Conservation (phyloP, 2,113 vertebrate genomes). For the Labeo rohita region DNA sequence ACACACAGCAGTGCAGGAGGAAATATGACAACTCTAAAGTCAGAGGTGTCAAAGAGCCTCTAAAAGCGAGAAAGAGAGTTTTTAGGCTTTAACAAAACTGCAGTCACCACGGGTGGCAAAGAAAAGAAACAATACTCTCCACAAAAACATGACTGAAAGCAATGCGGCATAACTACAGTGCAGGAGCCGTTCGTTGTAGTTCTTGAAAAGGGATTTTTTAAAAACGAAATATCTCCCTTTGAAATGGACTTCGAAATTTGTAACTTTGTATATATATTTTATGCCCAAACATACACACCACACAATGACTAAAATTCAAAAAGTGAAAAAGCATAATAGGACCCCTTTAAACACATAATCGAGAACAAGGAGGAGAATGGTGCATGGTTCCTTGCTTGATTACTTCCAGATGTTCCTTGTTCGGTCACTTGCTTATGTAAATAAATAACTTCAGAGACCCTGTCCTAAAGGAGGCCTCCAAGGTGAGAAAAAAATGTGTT, state of each 20-base stretch:
- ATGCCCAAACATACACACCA: too few relatives aligned
- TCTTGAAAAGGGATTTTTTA: too few relatives aligned
- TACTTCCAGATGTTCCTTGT: neutral
- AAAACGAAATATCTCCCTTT: too few relatives aligned
- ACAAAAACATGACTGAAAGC: conserved; percentile 23
- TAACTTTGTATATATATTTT: too few relatives aligned
- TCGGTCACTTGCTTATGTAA: neutral
- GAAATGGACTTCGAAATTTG: too few relatives aligned
- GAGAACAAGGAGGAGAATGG: neutral
- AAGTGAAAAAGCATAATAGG: too few relatives aligned
- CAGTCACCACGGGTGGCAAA: neutral
- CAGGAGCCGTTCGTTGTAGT: neutral
- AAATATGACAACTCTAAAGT: conserved; percentile 18
- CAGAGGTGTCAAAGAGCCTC: conserved; percentile 17
- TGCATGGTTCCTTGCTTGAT: neutral
- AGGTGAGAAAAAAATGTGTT: too few relatives aligned
- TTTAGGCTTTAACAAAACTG: neutral
- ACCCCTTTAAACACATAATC: too few relatives aligned
- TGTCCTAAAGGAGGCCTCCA: too few relatives aligned
- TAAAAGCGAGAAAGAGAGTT: neutral
- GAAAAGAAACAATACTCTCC: neutral
- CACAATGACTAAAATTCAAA: too few relatives aligned
- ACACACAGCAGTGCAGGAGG: neutral
- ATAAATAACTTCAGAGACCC: neutral
- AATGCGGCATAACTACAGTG: neutral